Conservation (phyloP, 1,140 invertebrate genomes). For the Bradysia coprophila region DNA sequence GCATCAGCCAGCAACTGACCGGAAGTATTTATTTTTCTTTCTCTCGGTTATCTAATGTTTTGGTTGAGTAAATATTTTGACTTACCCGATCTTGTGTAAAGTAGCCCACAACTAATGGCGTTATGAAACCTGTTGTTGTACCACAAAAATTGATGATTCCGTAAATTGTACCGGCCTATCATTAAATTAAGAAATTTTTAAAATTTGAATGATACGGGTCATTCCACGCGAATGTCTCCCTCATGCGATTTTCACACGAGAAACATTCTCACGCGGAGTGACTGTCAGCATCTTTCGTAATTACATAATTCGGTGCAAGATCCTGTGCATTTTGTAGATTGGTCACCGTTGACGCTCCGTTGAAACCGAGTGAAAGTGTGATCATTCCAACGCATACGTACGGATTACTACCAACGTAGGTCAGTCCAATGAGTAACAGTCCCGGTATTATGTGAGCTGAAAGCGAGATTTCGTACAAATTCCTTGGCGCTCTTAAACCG, state of each 20-base stretch:
- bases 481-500: too few relatives aligned
- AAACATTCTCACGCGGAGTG: too few relatives aligned
- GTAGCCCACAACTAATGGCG: conserved; percentile 45
- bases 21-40: background rate
- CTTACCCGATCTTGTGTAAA: conserved; percentile 42
- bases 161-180: conserved; percentile 53
- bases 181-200: too few relatives aligned
- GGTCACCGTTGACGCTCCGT: conserved; percentile 66
- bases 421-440: conserved; percentile 37
- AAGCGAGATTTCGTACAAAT: conserved; percentile 6
- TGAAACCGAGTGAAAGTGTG: conserved; percentile 55
- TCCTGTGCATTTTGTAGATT: conserved; percentile 73
- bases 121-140: conserved; percentile 52
- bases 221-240: too few relatives aligned
- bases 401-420: conserved; percentile 44
- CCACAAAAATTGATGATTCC: conserved; percentile 55
- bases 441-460: conserved; percentile 52
- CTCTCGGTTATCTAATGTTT: too few relatives aligned
- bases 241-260: too few relatives aligned
- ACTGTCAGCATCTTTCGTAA: too few relatives aligned
- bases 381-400: conserved; percentile 40
- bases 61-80: too few relatives aligned
- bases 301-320: conserved; percentile 53
- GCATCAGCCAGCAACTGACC: background rate
- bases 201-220: too few relatives aligned